These are phyloP conservation scores for Jacana jacana DNA, from an alignment of 2,113 vertebrate genomes.

Conservation along the genomic window DNA sequence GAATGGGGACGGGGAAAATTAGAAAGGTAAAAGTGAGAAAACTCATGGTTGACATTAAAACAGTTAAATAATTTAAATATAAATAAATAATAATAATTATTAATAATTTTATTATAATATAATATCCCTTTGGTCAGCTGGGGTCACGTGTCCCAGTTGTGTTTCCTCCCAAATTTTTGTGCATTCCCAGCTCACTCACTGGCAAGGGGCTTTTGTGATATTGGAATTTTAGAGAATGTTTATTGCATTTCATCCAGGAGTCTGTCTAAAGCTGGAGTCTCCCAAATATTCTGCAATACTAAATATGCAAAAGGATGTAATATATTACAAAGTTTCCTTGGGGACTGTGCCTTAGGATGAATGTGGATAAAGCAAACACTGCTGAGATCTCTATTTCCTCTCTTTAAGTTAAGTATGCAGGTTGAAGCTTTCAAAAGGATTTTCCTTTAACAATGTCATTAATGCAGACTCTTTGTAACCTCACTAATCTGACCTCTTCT, in stretches of 20 bases:
- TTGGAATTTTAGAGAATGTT: neutral
- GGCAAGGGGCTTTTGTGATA: neutral
- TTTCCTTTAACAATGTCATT: neutral
- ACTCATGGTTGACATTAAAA: neutral
- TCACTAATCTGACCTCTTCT: neutral
- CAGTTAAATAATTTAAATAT: neutral
- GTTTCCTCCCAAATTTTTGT: neutral
- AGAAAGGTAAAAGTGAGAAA: neutral
- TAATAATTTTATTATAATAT: too few species aligned
- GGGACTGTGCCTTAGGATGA: neutral
- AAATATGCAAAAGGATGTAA: neutral
- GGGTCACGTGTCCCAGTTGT: neutral
- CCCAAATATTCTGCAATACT: neutral
- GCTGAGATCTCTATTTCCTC: neutral
- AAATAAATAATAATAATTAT: too few species aligned
- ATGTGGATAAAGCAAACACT: neutral
- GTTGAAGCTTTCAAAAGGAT: neutral
- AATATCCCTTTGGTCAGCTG: neutral
- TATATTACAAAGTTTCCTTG: neutral
- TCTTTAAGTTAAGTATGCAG: neutral
- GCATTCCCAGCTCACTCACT: neutral
- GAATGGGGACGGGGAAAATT: neutral
- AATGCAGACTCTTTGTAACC: neutral
- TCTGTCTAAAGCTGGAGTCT: neutral
- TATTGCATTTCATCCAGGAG: neutral